Conservation (phyloP, 2,888 invertebrate species). For the Caenorhabditis afra region DNA sequence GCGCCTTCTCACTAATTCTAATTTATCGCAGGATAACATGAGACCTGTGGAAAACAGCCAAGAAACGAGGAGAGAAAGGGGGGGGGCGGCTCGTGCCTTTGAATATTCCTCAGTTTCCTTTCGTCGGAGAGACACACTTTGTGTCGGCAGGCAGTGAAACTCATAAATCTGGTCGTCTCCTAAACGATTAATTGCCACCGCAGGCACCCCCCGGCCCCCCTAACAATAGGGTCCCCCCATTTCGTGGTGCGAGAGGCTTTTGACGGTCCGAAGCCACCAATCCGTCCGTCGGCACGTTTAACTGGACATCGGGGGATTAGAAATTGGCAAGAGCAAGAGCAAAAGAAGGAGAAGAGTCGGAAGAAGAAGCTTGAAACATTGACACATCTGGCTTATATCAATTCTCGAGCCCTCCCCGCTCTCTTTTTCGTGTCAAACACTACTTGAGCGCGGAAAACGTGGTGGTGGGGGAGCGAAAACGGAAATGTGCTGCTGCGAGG, state of each 20-base stretch:
- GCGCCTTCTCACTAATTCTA: background rate
- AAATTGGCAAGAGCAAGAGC: background rate
- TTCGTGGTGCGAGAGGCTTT: conserved; percentile 24
- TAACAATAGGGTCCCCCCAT: background rate
- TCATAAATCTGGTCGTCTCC: conserved; percentile 54
- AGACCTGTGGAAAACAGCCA: too few relatives aligned
- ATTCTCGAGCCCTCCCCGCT: background rate
- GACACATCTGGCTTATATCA: conserved; percentile 22
- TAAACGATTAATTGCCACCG: conserved; percentile 51
- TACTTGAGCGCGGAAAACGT: background rate
- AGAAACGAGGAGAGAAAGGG: background rate
- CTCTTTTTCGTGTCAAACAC: too few relatives aligned
- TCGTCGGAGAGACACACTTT: conserved; percentile 14
- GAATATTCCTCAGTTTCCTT: too few relatives aligned
- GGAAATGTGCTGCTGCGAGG: background rate
- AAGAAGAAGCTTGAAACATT: conserved; percentile 1
- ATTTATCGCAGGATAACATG: conserved; percentile 1
- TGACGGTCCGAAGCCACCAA: conserved; percentile 14
- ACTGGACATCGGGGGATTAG: conserved; percentile 14
- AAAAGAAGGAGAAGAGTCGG: too few relatives aligned
- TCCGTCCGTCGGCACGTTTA: conserved; percentile 7
- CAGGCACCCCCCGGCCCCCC: too few relatives aligned
- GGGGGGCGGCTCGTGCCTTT: background rate
- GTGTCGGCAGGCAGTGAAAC: conserved; percentile 34
- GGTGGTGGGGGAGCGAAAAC: background rate